Base-by-base conservation (phyloP, 2,888 invertebrate genomes). In the Pemphredon lugubris region DNA sequence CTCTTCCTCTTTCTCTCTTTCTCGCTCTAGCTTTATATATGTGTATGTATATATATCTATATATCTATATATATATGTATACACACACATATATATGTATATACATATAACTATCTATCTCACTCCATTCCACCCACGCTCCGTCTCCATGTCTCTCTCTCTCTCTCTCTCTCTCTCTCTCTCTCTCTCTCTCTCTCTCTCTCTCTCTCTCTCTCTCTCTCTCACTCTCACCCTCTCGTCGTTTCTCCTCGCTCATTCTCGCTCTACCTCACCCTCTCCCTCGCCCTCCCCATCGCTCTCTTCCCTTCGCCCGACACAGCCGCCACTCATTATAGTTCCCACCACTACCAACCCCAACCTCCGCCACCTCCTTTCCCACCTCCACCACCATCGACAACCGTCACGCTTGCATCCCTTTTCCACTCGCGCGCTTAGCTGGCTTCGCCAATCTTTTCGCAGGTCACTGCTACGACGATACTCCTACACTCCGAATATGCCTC, bases 271-370 rank as follows among this genome's bases (percentile, higher is more conserved):
- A 54, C 65, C 68, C 72, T 70, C 66, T 53, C 78, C 66, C 66
- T 59, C 66, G 54, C 58, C 30, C 58, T 13, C 30, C 67, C 74
- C 58, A 59, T 60, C 61, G 50, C 50, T 54, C 72, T 42, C 54
- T 54, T 61, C 63, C 64, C 63, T 70, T 60, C 63, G 47, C 45
- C 26, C 63, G 61, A 73, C 69, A 73, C 75, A 65, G 58, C 73
- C 73, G 65, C 72, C 67, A 86, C 86, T 86, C 86, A 84, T 86
- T 87, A 87, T 84, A 83, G 83, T 85, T 85, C 82, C 85, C 81
- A 84, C 81, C 84, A 77, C 75, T 66, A 69, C 51, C 59, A 58
- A 45, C 58, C 45, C 32, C 55, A 55, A 34, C 45, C 76, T 55
- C 71, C 64, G 34, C 66, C 68, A 58, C 65, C 74, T 64, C 68